phyloP scores from a whole-genome alignment of 53 echinoderm and acorn worm genomes.

The Paracentrotus lividus region DNA sequence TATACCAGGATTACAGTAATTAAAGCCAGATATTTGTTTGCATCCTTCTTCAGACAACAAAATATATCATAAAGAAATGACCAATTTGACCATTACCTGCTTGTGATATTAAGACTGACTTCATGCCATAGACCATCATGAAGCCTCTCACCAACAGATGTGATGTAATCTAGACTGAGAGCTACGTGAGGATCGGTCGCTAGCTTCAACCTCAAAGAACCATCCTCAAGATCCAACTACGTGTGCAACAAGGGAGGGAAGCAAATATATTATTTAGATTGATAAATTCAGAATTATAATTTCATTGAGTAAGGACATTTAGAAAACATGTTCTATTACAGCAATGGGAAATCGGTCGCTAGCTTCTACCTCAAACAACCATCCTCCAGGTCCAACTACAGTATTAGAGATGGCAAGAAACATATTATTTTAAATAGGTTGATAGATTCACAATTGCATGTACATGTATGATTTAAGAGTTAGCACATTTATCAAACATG shows the following conservation, averaged over 20 bases:
- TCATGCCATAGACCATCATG: conserved; percentile 69
- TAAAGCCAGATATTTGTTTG: too few species aligned
- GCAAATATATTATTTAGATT: too few species aligned
- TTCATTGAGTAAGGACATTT: too few species aligned
- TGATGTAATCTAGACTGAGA: conserved; percentile 50
- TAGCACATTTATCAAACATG: too few species aligned
- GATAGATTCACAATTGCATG: too few species aligned
- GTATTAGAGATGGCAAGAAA: too few species aligned
- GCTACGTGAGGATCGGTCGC: conserved; percentile 58
- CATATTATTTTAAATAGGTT: too few species aligned
- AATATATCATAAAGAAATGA: background rate
- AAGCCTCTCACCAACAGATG: conserved; percentile 38
- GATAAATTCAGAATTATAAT: too few species aligned
- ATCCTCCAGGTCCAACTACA: conserved; percentile 41
- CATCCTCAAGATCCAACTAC: conserved; percentile 46
- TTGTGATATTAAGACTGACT: conserved; percentile 22
- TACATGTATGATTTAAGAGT: too few species aligned
- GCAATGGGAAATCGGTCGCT: conserved; percentile 57
- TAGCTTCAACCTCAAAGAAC: conserved; percentile 32
- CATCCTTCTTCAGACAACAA: too few species aligned
- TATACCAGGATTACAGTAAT: too few species aligned
- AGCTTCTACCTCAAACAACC: conserved; percentile 35
- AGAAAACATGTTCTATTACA: too few species aligned
- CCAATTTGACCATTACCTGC: background rate
- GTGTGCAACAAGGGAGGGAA: background rate